A percentile compares a stretch with the other conserved stretches of the same genome.
phyloP scores from a whole-genome alignment of 2,113 vertebrate species.

The Mohoua ochrocephala region DNA sequence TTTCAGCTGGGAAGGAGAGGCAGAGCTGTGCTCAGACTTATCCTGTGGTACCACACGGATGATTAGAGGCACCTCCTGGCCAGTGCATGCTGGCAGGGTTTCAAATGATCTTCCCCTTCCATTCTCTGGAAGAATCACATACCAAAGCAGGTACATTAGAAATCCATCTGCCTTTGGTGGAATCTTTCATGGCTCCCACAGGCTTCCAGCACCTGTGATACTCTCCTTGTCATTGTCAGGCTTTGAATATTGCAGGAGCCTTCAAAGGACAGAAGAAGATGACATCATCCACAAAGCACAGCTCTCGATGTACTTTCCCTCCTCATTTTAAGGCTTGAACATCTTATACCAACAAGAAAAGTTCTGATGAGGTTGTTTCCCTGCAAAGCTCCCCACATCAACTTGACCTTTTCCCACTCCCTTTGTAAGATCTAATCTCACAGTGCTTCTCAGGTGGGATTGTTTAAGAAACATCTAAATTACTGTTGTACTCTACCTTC shows the following conservation, averaged over 20 bases:
- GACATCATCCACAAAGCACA: neutral
- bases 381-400: slow-evolving; percentile 40
- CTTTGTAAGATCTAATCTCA: slow-evolving; percentile 21
- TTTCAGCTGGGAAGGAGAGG: neutral
- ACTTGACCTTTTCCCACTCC: slow-evolving; percentile 60
- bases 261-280: neutral
- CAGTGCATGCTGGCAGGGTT: neutral
- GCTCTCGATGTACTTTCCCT: neutral
- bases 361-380: slow-evolving; percentile 27
- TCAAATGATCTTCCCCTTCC: neutral
- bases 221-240: neutral
- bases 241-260: neutral
- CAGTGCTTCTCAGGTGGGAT: slow-evolving; percentile 16
- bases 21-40: neutral
- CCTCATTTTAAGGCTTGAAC: neutral
- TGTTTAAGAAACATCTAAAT: slow-evolving; percentile 68
- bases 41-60: neutral
- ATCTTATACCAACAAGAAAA: slow-evolving; percentile 4
- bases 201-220: neutral
- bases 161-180: neutral
- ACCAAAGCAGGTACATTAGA: neutral
- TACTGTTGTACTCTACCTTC: slow-evolving; percentile 43
- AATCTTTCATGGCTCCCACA: neutral
- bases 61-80: neutral
- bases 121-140: neutral